Base-by-base conservation (phyloP, 2,888 invertebrate genomes). In the Drosophila anceps region DNA sequence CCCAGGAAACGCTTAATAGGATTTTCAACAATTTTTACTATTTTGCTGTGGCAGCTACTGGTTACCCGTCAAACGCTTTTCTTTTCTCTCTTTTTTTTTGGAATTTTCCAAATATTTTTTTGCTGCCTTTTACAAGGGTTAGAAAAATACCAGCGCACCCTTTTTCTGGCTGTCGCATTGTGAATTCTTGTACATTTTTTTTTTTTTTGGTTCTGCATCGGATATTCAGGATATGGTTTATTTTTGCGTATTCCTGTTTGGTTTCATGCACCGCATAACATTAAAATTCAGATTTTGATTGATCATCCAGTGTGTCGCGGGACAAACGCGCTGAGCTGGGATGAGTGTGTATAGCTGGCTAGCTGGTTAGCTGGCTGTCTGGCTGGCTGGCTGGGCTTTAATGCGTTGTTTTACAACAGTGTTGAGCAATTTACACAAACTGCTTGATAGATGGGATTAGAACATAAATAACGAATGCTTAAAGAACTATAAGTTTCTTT, bases 221-320 rank as follows among this genome's bases (percentile, higher is more conserved):
- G 59, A 55, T 69, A 67, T 69, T 65, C 81, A 80, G 88, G 82
- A 85, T 84, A 86, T 80, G 81, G 73, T 81, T 83, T 27, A 54
- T 54, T 39, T 29, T 73, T 59, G 72, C 61, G 73, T 75, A 69
- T 71, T 77, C 67, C 68, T 62, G 66, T 69, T 79, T 70, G 87
- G 81, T 84, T 87, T 87, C 73, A 84, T 87, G 83, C 83, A 85
- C 80, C 78, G 86, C 82, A 89, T 88, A 82, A 85, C 84, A 88
- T 88, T 88, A 89, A 87, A 88, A 88, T 88, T 88, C 82, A 84
- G 79, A 82, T 79, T 85, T 88, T 88, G 88, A 88, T 88, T 88
- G 88, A 88, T 88, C 88, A 74, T 87, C 73, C 62, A 67, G 63
- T 67, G 55, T 70, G 20, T 39, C 46, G 54, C 53, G 65, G 58